phyloP scores from a whole-genome alignment of 2,888 invertebrate species.

The Protonemura montana region DNA sequence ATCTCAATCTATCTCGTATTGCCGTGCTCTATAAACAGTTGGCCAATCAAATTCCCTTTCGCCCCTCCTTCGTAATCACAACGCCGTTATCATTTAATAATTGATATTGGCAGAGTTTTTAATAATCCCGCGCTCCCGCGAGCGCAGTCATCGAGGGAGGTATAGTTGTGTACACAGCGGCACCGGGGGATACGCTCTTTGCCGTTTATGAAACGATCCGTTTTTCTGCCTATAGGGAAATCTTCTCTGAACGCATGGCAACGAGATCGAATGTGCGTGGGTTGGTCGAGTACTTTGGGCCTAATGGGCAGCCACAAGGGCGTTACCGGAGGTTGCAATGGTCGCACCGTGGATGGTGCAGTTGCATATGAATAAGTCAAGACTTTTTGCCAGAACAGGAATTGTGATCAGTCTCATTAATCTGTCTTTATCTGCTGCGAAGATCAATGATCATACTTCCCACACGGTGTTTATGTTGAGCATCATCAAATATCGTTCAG shows the following conservation, averaged over 20 bases:
- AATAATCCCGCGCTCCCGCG: not conserved
- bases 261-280: not conserved
- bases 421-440: no score
- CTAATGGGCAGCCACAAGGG: not conserved
- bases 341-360: no score
- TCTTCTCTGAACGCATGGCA: slow-evolving; percentile 4
- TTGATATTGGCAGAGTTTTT: not conserved
- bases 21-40: not conserved
- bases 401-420: no score
- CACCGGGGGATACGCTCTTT: not conserved
- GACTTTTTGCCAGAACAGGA: no score
- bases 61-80: not conserved
- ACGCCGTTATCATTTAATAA: slow-evolving; percentile 12
- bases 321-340: not conserved
- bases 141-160: not conserved
- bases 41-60: not conserved
- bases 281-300: not conserved
- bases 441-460: no score
- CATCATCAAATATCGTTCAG: no score
- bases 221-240: not conserved
- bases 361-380: no score
- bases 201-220: not conserved
- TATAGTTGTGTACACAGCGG: not conserved
- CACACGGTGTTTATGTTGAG: no score
- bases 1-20: not conserved